These are phyloP conservation scores for Orthosia incerta DNA, from an alignment of 2,888 invertebrate species.

Conservation along the genomic window DNA sequence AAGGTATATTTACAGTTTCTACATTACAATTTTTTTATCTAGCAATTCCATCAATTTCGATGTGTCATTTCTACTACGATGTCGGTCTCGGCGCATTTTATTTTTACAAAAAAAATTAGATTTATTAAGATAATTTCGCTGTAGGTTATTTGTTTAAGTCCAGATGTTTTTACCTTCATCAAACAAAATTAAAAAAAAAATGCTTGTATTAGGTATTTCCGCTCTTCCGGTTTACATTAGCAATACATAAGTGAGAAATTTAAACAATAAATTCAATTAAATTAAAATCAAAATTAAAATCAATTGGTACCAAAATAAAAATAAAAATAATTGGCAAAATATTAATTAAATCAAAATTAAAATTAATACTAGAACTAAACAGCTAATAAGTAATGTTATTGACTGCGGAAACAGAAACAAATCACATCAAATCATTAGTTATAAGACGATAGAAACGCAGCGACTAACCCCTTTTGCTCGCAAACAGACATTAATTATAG, in stretches of 20 bases:
- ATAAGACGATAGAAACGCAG: background rate
- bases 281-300: too few relatives aligned
- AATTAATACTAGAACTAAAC: too few relatives aligned
- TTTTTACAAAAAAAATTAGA: background rate
- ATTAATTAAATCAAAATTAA: too few relatives aligned
- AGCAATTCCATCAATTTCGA: conserved; percentile 11
- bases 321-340: background rate
- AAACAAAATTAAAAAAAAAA: background rate
- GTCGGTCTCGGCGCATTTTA: background rate
- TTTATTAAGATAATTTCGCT: background rate
- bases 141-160: background rate
- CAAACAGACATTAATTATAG: conserved; percentile 21
- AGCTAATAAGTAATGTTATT: background rate
- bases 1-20: background rate
- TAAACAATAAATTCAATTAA: too few relatives aligned
- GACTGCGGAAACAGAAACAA: background rate
- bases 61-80: conserved; percentile 15
- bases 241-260: too few relatives aligned
- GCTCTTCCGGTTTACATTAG: too few relatives aligned
- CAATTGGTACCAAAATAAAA: too few relatives aligned
- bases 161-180: too few relatives aligned
- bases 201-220: too few relatives aligned
- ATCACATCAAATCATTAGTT: conserved; percentile 8
- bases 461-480: background rate
- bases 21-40: conserved; percentile 12